phyloP scores from a whole-genome alignment of 2,888 invertebrate genomes.

The Melanostoma scalare region DNA sequence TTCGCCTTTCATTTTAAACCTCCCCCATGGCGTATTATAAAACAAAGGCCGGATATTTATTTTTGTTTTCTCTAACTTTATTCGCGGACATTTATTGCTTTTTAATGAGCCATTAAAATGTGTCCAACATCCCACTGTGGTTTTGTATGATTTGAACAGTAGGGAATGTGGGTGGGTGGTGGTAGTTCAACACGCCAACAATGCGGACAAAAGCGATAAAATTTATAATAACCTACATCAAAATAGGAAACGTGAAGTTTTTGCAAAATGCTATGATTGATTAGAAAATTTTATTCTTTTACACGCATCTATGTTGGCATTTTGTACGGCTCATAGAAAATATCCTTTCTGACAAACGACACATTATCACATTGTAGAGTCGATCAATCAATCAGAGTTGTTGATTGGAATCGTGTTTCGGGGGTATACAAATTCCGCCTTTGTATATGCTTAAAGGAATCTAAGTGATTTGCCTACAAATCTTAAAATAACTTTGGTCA shows the following conservation, averaged over 20 bases:
- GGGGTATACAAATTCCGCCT: constrained; percentile 28
- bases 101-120: constrained; percentile 64
- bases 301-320: constrained; percentile 20
- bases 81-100: constrained; percentile 59
- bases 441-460: constrained; percentile 40
- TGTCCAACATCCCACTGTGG: constrained; percentile 29
- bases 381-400: constrained; percentile 62
- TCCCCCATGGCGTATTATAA: constrained; percentile 19
- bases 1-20: constrained; percentile 32
- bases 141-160: neutral
- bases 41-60: constrained; percentile 38
- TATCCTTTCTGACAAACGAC: constrained; percentile 35
- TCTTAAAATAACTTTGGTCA: constrained; percentile 39
- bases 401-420: constrained; percentile 51
- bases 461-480: constrained; percentile 64
- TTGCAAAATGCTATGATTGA: constrained; percentile 46
- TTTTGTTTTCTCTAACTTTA: constrained; percentile 49
- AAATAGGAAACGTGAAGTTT: constrained; percentile 26
- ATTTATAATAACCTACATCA: constrained; percentile 31
- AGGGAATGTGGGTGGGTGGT: neutral
- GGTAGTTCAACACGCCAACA: neutral
- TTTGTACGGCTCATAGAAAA: constrained; percentile 25
- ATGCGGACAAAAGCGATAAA: constrained; percentile 30
- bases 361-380: constrained; percentile 59
- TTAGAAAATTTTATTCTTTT: constrained; percentile 29